Percentiles rank a stretch among this genome's conserved stretches.
Evolutionary conservation across 2,113 vertebrate species (phyloP).

Genomic region (Pseudorectes ferrugineus): DNA sequence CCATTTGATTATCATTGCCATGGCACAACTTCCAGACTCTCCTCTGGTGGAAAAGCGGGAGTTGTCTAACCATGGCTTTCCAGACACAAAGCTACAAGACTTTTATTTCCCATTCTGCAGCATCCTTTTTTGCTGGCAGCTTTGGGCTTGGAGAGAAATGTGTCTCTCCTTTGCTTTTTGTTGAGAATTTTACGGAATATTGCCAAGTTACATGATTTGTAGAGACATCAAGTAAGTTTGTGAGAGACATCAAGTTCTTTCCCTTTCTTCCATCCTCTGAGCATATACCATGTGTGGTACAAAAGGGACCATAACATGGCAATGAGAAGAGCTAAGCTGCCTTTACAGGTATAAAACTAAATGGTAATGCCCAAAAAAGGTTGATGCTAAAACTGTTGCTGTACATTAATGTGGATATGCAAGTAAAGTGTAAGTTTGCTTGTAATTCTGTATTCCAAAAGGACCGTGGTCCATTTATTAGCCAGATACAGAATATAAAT

Average conservation of each 20-base stretch:
- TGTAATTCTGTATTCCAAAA: neutral
- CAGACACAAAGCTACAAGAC: neutral
- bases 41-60: neutral
- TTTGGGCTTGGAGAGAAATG: neutral
- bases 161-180: neutral
- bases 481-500: neutral
- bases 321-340: neutral
- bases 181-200: neutral
- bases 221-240: neutral
- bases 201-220: neutral
- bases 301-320: neutral
- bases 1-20: neutral
- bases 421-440: neutral
- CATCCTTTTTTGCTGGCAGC: neutral
- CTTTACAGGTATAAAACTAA: neutral
- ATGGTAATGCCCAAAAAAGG: neutral
- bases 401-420: neutral
- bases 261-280: neutral
- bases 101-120: neutral
- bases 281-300: accelerated
- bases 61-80: neutral
- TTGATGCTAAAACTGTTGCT: neutral
- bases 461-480: neutral
- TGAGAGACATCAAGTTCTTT: neutral
- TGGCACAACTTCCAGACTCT: neutral